Conservation (phyloP, 1,140 invertebrate genomes). For the Drosophila carrolli region DNA sequence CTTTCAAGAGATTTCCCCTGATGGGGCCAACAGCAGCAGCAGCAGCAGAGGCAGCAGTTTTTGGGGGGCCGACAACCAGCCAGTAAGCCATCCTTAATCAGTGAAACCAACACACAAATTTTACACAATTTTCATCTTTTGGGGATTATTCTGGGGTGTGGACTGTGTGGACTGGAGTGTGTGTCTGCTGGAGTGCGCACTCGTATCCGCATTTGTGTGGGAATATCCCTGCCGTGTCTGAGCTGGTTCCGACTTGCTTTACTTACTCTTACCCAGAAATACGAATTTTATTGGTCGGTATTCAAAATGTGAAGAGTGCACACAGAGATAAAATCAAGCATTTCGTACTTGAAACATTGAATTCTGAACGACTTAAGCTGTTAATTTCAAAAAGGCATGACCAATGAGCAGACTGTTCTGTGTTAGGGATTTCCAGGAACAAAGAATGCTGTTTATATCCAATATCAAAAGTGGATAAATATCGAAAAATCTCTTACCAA, state of each 20-base stretch:
- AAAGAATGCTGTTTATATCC: not conserved
- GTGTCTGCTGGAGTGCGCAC: constrained; percentile 12
- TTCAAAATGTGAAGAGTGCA: constrained; percentile 16
- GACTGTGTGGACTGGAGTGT: constrained; percentile 3
- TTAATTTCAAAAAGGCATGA: constrained; percentile 1
- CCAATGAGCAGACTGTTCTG: too few relatives aligned
- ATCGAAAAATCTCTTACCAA: not conserved
- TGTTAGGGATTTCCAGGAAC: not conserved
- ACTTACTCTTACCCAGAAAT: constrained; percentile 12
- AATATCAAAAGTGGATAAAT: not conserved
- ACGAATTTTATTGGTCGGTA: not conserved
- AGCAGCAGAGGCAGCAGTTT: constrained; percentile 10
- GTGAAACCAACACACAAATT: constrained; percentile 80
- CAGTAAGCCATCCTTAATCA: constrained; percentile 78
- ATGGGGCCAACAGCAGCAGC: constrained; percentile 11
- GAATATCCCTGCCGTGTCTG: constrained; percentile 2
- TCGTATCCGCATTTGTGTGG: constrained; percentile 4
- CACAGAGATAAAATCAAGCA: constrained; percentile 10
- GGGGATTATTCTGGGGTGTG: constrained; percentile 57
- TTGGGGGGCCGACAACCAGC: constrained; percentile 16
- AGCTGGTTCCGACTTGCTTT: constrained; percentile 9
- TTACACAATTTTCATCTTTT: constrained; percentile 78
- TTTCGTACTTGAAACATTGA: not conserved
- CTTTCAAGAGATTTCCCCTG: constrained; percentile 69
- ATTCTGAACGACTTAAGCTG: not conserved